These are phyloP conservation scores for Narcine bancroftii DNA, from an alignment of 2,113 vertebrate genomes.

Conservation along the genomic window DNA sequence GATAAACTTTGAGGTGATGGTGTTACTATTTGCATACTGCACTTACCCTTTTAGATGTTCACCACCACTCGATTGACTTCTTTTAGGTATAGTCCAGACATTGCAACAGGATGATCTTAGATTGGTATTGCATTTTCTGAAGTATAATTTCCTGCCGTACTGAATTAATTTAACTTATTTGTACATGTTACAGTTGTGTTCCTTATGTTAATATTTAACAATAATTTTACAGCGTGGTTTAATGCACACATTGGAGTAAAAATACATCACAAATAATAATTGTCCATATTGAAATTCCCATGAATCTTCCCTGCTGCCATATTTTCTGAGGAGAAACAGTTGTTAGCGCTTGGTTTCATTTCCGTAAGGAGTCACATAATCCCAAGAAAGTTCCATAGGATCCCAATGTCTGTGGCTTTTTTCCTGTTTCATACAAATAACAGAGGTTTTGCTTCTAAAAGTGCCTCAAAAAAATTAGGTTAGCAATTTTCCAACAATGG, in stretches of 20 bases:
- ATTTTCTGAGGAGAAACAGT: neutral
- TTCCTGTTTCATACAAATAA: conserved; percentile 39
- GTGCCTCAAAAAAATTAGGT: neutral
- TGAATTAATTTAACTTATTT: neutral
- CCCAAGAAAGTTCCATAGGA: conserved; percentile 26
- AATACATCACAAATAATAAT: neutral
- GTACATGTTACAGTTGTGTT: neutral
- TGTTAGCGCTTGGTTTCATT: neutral
- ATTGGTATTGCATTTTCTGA: neutral
- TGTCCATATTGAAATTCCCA: neutral
- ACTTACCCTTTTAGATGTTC: neutral
- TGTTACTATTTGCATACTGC: neutral
- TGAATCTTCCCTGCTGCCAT: neutral
- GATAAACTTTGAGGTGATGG: neutral
- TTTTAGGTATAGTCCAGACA: neutral
- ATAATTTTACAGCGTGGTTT: neutral
- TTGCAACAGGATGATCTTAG: neutral
- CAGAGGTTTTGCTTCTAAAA: conserved; percentile 19
- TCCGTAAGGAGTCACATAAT: conserved; percentile 41
- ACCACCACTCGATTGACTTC: neutral
- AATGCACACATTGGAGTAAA: neutral
- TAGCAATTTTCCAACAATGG: neutral
- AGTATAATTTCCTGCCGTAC: neutral
- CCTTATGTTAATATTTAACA: neutral
- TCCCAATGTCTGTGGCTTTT: conserved; percentile 39